phyloP scores from a whole-genome alignment of 1,140 invertebrate genomes.

The Apocrypta bakeri region DNA sequence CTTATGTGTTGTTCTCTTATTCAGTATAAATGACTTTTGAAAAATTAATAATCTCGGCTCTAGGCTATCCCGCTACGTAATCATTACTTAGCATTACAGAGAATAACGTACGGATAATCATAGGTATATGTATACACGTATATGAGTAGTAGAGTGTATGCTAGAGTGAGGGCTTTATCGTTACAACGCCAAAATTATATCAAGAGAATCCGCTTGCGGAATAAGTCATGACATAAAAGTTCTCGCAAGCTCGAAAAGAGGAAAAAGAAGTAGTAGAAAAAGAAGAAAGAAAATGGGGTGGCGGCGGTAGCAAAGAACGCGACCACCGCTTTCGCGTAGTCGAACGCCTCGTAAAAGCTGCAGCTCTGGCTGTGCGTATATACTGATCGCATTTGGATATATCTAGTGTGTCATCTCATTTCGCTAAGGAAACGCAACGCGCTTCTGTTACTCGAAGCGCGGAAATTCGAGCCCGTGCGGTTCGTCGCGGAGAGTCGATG shows the following conservation, averaged over 20 bases:
- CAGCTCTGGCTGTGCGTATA: slow-evolving; percentile 45
- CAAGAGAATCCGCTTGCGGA: background rate
- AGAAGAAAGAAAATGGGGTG: background rate
- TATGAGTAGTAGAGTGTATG: too few relatives aligned
- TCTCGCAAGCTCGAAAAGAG: slow-evolving; percentile 45
- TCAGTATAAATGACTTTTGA: background rate
- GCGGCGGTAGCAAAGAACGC: slow-evolving; percentile 53
- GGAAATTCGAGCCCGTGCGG: background rate
- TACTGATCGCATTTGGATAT: slow-evolving; percentile 57
- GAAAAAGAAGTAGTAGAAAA: background rate
- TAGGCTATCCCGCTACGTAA: background rate
- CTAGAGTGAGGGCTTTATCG: background rate
- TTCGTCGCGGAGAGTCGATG: background rate
- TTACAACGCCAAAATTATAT: slow-evolving; percentile 12
- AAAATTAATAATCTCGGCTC: background rate
- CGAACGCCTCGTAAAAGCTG: slow-evolving; percentile 57
- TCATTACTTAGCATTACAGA: background rate
- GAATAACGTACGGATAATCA: too few relatives aligned
- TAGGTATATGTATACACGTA: too few relatives aligned
- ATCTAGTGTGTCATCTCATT: slow-evolving; percentile 55
- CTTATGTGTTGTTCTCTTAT: background rate
- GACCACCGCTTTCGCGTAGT: slow-evolving; percentile 33
- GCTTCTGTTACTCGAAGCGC: background rate
- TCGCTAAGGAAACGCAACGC: slow-evolving; percentile 29
- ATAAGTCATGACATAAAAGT: slow-evolving; percentile 55